Evolutionary conservation across 2,113 vertebrate species (phyloP), one percentile per base, ranked within the genome.

Genomic region (Myotis brandtii): DNA sequence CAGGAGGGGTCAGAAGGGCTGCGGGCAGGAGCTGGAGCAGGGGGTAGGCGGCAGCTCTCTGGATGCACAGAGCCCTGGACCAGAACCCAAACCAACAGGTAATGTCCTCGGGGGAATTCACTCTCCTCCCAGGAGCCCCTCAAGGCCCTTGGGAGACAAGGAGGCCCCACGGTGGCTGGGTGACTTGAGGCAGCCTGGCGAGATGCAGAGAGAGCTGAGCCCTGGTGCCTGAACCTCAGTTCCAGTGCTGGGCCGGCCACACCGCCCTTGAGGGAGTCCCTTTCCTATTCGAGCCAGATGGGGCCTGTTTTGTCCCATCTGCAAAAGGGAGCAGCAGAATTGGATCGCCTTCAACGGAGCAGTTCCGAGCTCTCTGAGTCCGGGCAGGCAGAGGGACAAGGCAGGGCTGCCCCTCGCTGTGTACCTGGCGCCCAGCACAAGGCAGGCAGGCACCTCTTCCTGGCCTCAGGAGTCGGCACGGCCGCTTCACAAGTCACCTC

Each of bases 391-490:
- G 13, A 75, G 27, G 64, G 50, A 59, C 25, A n/a, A 25, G 50
- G 25, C 37, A 46, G 48, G 40, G 56, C 32, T 16, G 30, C 70
- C 30, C 37, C 34, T 37, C 37, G 25, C 48, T 30, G 32, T 6
- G 1, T 1, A 11, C 73, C 62, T 0, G 0, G 88, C 21, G 13
- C 17, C 30, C 30, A 1, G 76, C 25, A 2, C 1, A 5, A 2
- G 7, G 64, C 32, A 17, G 73, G 30, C 54, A 66, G 81, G 52
- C 52, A 21, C 43, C 52, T 84, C 87, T 34, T 80, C 76, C 59
- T 20, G 4, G 86, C 67, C 59, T 95, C 59, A 76, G 77, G 89
- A 93, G 97, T 97, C 95, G 96, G 85, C 81, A 59, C 21, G 0
- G 46, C 88, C 76, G 46, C 86, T 84, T 88, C 54, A 34, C 67